Percentiles rank a stretch among this genome's conserved stretches.
Conservation (phyloP, 2,113 vertebrate genomes). For the Microcebus ravelobensis region DNA sequence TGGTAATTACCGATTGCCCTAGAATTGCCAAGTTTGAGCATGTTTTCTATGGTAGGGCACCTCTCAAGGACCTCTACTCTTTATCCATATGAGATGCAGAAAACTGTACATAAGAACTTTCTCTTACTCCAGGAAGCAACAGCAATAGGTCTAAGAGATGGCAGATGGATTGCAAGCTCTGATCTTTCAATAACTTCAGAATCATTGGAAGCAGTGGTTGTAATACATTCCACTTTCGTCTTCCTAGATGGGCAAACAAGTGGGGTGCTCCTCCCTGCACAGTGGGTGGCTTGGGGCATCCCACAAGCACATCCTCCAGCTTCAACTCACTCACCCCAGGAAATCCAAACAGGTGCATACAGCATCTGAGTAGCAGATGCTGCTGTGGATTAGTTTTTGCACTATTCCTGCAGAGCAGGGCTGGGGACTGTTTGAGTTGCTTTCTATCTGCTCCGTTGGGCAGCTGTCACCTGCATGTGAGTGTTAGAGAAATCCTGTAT, state of each 20-base stretch:
- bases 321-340: neutral
- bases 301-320: neutral
- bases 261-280: neutral
- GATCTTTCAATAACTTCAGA: neutral
- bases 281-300: no score
- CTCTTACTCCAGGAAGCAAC: neutral
- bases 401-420: neutral
- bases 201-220: neutral
- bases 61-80: neutral
- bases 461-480: neutral
- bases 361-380: neutral
- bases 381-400: neutral
- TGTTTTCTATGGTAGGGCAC: neutral
- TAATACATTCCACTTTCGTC: no score
- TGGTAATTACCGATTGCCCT: neutral
- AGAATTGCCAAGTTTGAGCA: neutral
- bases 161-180: neutral
- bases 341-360: neutral
- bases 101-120: neutral
- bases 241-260: neutral
- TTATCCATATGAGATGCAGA: neutral
- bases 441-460: neutral
- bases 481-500: neutral
- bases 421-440: neutral
- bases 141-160: neutral